Conservation (phyloP, 2,113 vertebrate species). For the Calonectris borealis region DNA sequence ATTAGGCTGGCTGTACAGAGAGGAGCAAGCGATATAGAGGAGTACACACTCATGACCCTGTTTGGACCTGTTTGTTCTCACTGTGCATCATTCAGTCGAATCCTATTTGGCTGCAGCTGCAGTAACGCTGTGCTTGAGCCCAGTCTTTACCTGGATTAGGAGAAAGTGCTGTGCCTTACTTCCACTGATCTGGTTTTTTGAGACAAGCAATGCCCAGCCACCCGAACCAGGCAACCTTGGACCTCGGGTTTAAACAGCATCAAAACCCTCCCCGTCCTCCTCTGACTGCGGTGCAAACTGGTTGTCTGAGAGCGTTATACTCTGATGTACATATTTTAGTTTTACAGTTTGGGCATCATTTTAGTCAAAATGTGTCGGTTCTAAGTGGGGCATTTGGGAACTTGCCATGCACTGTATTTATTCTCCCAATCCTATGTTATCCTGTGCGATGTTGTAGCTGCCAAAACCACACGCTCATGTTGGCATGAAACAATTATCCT, state of each 20-base stretch:
- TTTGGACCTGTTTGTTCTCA: neutral
- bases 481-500: slow-evolving; percentile 20
- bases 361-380: slow-evolving; percentile 2
- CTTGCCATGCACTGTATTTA: neutral
- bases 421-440: slow-evolving; percentile 1
- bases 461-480: slow-evolving; percentile 15
- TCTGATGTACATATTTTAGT: neutral
- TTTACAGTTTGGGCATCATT: neutral
- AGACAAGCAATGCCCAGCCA: neutral
- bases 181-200: neutral
- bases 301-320: neutral
- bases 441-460: neutral
- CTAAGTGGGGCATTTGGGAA: neutral
- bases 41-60: neutral
- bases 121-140: neutral
- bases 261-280: neutral
- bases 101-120: neutral
- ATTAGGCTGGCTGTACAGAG: neutral
- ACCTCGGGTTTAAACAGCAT: neutral
- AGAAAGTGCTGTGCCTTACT: neutral
- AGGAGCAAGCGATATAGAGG: neutral
- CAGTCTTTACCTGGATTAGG: neutral
- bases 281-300: neutral
- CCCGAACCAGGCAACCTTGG: neutral
- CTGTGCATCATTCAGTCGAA: neutral